phyloP scores from a whole-genome alignment of 2,113 vertebrate species.

The Chaenocephalus aceratus region DNA sequence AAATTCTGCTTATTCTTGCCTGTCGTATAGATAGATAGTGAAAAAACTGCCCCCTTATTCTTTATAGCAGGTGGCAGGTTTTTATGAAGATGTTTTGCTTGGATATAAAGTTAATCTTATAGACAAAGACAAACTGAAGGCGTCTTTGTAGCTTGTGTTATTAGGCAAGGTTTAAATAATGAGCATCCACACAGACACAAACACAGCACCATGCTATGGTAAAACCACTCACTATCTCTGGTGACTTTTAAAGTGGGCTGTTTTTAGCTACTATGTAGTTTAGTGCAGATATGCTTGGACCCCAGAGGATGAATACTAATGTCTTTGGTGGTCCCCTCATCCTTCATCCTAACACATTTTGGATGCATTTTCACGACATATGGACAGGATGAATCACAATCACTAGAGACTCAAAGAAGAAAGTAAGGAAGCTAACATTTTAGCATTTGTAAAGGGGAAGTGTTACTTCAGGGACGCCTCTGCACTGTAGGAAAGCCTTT shows the following conservation, averaged over 20 bases:
- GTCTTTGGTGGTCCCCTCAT: not conserved
- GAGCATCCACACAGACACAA: too few species aligned
- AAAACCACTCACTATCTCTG: too few species aligned
- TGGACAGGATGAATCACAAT: not conserved
- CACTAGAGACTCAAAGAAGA: not conserved
- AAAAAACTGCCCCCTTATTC: too few species aligned
- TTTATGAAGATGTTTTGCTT: not conserved
- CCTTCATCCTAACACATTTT: not conserved
- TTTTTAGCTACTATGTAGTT: too few species aligned
- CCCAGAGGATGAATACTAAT: too few species aligned
- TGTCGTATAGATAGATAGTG: too few species aligned
- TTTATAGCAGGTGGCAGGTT: not conserved
- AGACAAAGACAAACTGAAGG: not conserved
- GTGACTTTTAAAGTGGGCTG: too few species aligned
- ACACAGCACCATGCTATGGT: too few species aligned
- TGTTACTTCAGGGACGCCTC: not conserved
- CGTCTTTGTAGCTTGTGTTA: not conserved
- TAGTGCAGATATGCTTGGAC: too few species aligned
- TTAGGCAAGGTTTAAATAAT: too few species aligned
- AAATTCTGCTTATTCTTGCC: too few species aligned
- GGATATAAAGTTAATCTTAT: not conserved
- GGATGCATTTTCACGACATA: not conserved
- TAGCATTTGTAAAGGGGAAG: not conserved
- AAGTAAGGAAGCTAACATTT: not conserved
- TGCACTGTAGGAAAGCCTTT: not conserved